phyloP scores from a whole-genome alignment of 2,113 vertebrate genomes.

The Clarias magur region DNA sequence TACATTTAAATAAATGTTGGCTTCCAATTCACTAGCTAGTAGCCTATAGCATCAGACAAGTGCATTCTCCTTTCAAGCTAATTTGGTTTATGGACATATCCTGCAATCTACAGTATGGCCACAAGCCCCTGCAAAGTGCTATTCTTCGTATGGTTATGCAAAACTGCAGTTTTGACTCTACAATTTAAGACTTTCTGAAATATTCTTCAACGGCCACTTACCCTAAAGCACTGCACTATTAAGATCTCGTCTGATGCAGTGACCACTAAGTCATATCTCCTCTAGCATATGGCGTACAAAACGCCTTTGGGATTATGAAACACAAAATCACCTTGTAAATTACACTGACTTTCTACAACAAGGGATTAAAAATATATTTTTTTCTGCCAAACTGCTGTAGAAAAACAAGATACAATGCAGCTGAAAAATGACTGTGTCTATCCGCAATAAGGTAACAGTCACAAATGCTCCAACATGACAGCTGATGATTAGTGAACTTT shows the following conservation, averaged over 20 bases:
- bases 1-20: background rate
- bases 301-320: background rate
- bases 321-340: slow-evolving; percentile 2
- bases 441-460: background rate
- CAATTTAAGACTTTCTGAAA: background rate
- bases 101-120: background rate
- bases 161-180: background rate
- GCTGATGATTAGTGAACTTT: slow-evolving; percentile 31
- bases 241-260: background rate
- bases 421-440: slow-evolving; percentile 28
- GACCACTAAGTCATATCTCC: background rate
- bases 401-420: background rate
- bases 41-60: background rate
- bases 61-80: background rate
- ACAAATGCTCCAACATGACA: slow-evolving; percentile 15
- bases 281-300: background rate
- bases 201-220: background rate
- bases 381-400: background rate
- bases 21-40: background rate
- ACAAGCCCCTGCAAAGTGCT: background rate
- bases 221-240: background rate
- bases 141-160: background rate
- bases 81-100: background rate
- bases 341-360: background rate
- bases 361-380: too few relatives aligned